A percentile compares a stretch with the other conserved stretches of the same genome.
These are phyloP conservation scores for Azorinus chamasolen DNA, from an alignment of 2,888 invertebrate species.

Conservation along the genomic window DNA sequence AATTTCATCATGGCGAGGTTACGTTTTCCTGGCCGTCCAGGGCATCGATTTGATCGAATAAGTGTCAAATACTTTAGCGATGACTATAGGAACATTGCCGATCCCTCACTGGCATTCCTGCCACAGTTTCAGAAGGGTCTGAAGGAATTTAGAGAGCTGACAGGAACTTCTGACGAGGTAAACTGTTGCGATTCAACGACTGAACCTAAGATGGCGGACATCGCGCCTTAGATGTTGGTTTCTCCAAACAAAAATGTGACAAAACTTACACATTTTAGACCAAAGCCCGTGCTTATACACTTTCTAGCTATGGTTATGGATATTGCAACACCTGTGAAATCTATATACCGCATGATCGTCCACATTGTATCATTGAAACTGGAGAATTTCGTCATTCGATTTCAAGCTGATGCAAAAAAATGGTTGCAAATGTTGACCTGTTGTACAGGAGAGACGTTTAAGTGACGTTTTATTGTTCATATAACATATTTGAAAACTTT, in stretches of 20 bases:
- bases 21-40: conserved; percentile 86
- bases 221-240: conserved; percentile 53
- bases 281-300: too few species aligned
- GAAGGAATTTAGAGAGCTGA: conserved; percentile 79
- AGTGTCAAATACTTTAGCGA: conserved; percentile 80
- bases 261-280: too few species aligned
- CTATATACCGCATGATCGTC: too few species aligned
- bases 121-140: conserved; percentile 82
- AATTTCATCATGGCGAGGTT: conserved; percentile 85
- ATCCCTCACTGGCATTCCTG: conserved; percentile 80
- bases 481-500: too few species aligned
- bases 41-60: conserved; percentile 83
- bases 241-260: conserved; percentile 1
- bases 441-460: too few species aligned
- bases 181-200: conserved; percentile 39
- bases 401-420: too few species aligned
- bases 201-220: conserved; percentile 81
- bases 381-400: too few species aligned
- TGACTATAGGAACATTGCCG: conserved; percentile 80
- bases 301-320: too few species aligned
- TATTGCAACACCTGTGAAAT: too few species aligned
- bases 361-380: too few species aligned
- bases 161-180: conserved; percentile 85
- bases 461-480: too few species aligned
- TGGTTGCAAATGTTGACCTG: too few species aligned